These are phyloP conservation scores for Bombus cullumanus DNA, from an alignment of 1,140 invertebrate species.

Conservation along the genomic window DNA sequence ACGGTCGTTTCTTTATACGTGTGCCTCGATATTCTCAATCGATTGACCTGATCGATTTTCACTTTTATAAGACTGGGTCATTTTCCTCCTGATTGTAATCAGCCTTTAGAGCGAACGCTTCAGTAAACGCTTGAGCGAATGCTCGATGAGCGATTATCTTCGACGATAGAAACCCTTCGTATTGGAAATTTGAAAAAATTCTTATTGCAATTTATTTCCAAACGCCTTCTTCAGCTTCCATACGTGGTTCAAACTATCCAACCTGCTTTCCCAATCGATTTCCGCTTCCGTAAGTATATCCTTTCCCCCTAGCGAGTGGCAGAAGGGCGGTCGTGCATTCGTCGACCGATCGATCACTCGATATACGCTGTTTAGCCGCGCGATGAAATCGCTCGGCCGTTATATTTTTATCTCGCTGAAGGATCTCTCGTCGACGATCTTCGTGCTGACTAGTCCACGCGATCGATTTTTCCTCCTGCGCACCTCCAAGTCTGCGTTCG, in stretches of 20 bases:
- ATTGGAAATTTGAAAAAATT: no score
- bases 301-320: no score
- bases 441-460: background rate
- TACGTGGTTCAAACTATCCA: background rate
- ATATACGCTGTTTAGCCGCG: conserved; percentile 9
- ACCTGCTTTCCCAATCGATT: background rate
- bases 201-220: background rate
- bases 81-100: no score
- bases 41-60: background rate
- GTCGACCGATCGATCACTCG: conserved; percentile 27
- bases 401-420: conserved; percentile 20
- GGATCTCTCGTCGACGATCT: conserved; percentile 10
- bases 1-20: background rate
- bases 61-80: no score
- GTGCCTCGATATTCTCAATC: background rate
- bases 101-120: no score
- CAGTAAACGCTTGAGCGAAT: no score
- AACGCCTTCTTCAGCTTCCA: background rate
- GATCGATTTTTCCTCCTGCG: conserved; percentile 1
- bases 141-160: no score
- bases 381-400: conserved; percentile 18
- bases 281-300: background rate
- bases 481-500: no score
- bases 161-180: no score
- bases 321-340: background rate